A percentile compares a stretch with the other conserved stretches of the same genome.
Conservation (phyloP, 2,797 vertebrate species). For the Megaceryle alcyon region DNA sequence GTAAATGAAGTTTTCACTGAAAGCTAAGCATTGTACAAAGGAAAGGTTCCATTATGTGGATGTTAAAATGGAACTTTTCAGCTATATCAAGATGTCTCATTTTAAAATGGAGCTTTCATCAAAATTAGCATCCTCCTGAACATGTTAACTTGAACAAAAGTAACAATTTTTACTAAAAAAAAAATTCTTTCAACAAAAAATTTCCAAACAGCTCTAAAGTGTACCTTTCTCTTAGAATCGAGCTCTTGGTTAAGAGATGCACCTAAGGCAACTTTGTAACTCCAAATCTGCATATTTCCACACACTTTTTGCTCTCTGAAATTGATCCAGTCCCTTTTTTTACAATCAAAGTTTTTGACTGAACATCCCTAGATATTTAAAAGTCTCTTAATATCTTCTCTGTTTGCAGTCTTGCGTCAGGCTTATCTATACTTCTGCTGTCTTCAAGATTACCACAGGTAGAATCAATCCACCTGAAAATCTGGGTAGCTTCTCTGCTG, state of each 20-base stretch:
- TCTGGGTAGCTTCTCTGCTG: background rate
- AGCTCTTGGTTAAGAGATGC: background rate
- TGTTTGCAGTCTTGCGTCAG: background rate
- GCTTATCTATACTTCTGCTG: background rate
- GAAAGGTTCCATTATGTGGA: background rate
- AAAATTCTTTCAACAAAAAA: background rate
- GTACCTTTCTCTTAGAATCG: background rate
- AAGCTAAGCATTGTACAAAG: background rate
- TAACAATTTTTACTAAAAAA: background rate
- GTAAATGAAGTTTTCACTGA: background rate
- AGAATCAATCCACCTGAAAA: background rate
- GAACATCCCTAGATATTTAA: background rate
- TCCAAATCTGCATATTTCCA: background rate
- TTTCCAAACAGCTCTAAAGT: background rate
- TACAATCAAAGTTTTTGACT: background rate
- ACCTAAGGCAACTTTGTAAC: background rate
- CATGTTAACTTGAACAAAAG: background rate
- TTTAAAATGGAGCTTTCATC: background rate
- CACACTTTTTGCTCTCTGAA: background rate
- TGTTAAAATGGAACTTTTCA: background rate
- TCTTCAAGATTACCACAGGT: background rate
- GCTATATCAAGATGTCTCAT: background rate
- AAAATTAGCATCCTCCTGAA: background rate
- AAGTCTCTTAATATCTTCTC: background rate
- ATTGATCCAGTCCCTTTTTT: rapidly evolving